Base-by-base conservation (phyloP, 2,888 invertebrate species). In the Morpho deidamia region DNA sequence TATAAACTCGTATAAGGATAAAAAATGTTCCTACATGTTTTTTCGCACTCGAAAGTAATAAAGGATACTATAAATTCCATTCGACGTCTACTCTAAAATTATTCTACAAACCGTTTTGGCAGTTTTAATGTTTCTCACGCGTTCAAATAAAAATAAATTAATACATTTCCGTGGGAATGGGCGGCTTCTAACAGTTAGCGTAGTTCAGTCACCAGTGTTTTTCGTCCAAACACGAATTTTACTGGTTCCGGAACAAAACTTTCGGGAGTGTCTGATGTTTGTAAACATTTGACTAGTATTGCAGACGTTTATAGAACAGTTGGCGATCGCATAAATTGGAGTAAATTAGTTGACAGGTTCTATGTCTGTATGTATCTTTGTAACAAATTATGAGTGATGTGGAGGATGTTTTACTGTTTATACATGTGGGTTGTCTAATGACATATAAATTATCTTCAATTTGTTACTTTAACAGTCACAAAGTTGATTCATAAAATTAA, bases 71-170 rank as follows among this genome's bases (percentile, higher is more conserved):
- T 52, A 42, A 23, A 11, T 42, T 34, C 41, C n/a, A 46, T 46
- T 53, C 10, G 9, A 42, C 11, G 41, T 23, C 23, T 37, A 32
- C 14, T 23, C 34, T 41, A 11, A 34, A 23, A 46, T 45, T 41
- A 34, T 45, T 32, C 37, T 38, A 48, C 37, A 44, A 56, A 56
- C 56, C 53, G 57, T 60, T 60, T 50, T 59, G 54, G 52, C 56
- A 52, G 50, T 51, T 53, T 48, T 11, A 45, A 32, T 61, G 23
- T 53, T 63, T 65, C 65, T 60, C 65, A 65, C 65, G 59, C 58
- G 57, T 59, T 48, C 41, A 14, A 14, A 49, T 58, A 55, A 53
- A 51, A 23, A 56, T 45, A 55, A 54, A 53, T 61, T 52, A 55
- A 58, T 54, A 60, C 43, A 61, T 57, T 51, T 53, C 55, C 55